Evolutionary conservation across 2,797 vertebrate genomes (phyloP).

Genomic region (Capromys pilorides): DNA sequence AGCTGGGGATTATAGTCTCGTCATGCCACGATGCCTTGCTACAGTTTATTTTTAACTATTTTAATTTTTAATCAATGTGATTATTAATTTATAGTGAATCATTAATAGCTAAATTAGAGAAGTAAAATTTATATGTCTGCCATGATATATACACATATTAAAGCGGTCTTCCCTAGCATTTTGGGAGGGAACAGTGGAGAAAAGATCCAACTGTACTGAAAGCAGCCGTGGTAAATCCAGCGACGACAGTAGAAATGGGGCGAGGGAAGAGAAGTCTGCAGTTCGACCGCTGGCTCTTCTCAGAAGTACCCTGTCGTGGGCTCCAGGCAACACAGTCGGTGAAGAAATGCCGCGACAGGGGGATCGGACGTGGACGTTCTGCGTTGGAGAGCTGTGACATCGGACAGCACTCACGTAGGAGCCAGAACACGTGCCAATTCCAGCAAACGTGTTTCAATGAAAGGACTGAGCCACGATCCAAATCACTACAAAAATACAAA

Average conservation of each 20-base stretch:
- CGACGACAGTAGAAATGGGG: background rate
- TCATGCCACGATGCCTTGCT: background rate
- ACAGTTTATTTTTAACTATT: background rate
- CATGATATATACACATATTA: background rate
- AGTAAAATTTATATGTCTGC: background rate
- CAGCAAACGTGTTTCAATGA: background rate
- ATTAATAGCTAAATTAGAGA: background rate
- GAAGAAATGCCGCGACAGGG: background rate
- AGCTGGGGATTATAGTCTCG: background rate
- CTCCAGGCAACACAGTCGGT: background rate
- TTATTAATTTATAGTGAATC: background rate
- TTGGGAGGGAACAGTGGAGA: background rate
- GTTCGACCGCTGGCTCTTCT: background rate
- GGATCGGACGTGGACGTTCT: background rate
- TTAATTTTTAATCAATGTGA: background rate
- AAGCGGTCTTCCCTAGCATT: background rate
- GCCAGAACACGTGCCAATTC: background rate
- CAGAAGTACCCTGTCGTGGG: background rate
- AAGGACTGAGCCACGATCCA: background rate
- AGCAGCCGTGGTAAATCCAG: background rate
- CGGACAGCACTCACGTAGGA: background rate
- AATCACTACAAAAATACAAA: slow-evolving; percentile 30
- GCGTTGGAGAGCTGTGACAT: background rate
- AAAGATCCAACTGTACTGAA: background rate
- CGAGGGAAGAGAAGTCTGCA: background rate